Percentiles rank a stretch among this genome's conserved stretches.
phyloP scores from a whole-genome alignment of 1,140 invertebrate genomes.

The Ips typographus region DNA sequence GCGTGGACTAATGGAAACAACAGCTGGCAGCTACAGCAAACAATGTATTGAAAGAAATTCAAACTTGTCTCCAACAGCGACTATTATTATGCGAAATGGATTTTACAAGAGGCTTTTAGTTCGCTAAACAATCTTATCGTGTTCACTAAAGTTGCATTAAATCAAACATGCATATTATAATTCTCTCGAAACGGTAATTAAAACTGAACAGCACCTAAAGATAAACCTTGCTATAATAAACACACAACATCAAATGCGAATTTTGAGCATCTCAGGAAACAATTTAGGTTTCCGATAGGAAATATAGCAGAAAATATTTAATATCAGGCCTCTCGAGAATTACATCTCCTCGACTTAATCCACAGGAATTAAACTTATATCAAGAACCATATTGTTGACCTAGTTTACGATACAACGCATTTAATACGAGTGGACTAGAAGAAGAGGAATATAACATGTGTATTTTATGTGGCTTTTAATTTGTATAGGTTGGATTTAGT shows the following conservation, averaged over 20 bases:
- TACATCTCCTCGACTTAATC: slow-evolving; percentile 16
- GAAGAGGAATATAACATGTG: slow-evolving; percentile 1
- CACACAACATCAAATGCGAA: no score
- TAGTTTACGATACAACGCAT: slow-evolving; percentile 15
- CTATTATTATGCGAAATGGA: background rate
- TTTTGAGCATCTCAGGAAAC: no score
- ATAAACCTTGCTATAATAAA: no score
- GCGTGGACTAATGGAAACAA: slow-evolving; percentile 14
- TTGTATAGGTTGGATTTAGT: no score
- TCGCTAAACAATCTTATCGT: no score
- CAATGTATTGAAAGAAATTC: background rate
- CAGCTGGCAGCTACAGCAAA: slow-evolving; percentile 9
- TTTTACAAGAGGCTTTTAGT: background rate
- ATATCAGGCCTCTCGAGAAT: background rate
- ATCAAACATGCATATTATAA: no score
- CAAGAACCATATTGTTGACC: slow-evolving; percentile 18
- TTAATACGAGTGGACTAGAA: slow-evolving; percentile 5
- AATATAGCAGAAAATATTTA: no score
- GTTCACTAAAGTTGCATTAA: no score
- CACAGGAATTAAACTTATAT: slow-evolving; percentile 10
- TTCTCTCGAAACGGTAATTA: no score
- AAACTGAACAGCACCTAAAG: no score
- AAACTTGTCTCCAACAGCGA: no score
- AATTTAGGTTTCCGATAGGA: no score
- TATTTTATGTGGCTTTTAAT: background rate